phyloP scores from a whole-genome alignment of 2,113 vertebrate species.

The Triplophysa tibetana region DNA sequence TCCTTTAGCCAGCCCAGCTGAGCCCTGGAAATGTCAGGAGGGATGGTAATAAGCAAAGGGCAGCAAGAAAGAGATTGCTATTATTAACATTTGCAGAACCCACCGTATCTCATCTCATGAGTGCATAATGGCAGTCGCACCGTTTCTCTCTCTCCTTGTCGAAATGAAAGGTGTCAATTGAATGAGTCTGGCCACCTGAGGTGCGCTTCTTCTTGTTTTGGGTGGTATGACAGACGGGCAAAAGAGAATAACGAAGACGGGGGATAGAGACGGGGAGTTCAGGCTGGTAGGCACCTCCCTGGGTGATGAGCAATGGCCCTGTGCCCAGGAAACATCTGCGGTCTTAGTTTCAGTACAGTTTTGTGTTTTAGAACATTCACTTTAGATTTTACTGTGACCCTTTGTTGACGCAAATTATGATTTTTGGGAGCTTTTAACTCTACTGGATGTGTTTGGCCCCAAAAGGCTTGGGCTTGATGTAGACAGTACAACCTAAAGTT shows the following conservation, averaged over 20 bases:
- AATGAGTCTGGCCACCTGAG: conserved; percentile 40
- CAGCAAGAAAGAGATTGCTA: conserved; percentile 51
- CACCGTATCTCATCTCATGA: conserved; percentile 30
- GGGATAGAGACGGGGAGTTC: conserved; percentile 5
- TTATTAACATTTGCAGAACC: conserved; percentile 54
- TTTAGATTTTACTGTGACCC: background rate
- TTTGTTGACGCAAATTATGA: too few species aligned
- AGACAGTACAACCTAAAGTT: background rate
- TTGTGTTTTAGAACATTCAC: background rate
- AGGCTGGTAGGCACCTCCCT: background rate
- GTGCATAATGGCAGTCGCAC: conserved; percentile 45
- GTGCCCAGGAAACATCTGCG: conserved; percentile 20
- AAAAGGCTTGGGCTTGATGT: conserved; percentile 11
- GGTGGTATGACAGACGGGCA: conserved; percentile 10
- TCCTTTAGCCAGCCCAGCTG: conserved; percentile 1
- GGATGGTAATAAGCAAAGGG: conserved; percentile 54
- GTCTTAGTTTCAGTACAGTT: background rate
- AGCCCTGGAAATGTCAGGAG: conserved; percentile 49
- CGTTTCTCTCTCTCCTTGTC: background rate
- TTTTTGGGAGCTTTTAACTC: too few species aligned
- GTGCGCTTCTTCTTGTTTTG: conserved; percentile 25
- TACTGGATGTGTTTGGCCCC: background rate
- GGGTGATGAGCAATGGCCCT: conserved; percentile 5
- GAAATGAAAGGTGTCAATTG: conserved; percentile 42
- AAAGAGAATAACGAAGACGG: background rate